phyloP scores from a whole-genome alignment of 2,797 vertebrate species.

The Chaenodraco wilsoni region DNA sequence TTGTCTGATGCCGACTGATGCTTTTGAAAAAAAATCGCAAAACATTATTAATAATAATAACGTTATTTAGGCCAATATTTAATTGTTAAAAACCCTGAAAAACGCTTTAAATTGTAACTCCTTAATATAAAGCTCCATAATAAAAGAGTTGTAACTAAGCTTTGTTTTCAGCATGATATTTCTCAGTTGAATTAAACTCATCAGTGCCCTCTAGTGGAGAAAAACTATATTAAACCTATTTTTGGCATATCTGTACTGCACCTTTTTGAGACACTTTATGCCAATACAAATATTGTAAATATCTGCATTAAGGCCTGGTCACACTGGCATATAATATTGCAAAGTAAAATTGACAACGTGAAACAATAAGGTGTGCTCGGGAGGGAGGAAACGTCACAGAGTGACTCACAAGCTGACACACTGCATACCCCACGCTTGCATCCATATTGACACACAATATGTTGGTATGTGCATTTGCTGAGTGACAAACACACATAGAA shows the following conservation, averaged over 20 bases:
- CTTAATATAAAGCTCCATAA: neutral
- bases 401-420: conserved; percentile 32
- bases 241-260: neutral
- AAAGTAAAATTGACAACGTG: neutral
- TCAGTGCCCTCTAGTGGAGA: neutral
- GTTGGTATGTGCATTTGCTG: conserved; percentile 68
- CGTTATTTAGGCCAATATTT: neutral
- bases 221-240: neutral
- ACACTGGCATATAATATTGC: neutral
- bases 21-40: neutral
- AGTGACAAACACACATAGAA: conserved; percentile 75
- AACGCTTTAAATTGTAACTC: neutral
- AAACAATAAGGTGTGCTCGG: neutral
- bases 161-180: neutral
- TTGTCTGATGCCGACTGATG: neutral
- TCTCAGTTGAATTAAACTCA: neutral
- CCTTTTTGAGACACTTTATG: neutral
- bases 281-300: neutral
- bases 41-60: neutral
- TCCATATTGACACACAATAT: conserved; percentile 2
- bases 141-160: neutral
- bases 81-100: neutral
- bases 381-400: conserved; percentile 5
- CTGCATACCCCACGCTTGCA: conserved; percentile 6
- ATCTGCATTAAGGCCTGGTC: neutral